Evolutionary conservation across 2,113 vertebrate species (phyloP).

Genomic region (Misgurnus anguillicaudatus): DNA sequence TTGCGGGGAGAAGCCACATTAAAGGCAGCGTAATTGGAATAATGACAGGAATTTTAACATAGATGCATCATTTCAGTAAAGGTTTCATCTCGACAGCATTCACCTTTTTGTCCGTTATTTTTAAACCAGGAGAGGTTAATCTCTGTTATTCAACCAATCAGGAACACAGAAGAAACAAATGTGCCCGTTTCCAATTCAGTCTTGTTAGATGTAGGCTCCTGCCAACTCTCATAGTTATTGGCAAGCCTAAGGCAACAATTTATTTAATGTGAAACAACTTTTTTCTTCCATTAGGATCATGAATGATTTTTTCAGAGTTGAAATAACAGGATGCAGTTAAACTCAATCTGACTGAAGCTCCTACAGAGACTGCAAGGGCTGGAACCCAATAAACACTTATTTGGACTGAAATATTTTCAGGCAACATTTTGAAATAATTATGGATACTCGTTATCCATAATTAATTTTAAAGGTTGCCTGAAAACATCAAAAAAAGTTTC

Average conservation of each 20-base stretch:
- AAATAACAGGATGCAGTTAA: background rate
- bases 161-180: background rate
- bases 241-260: background rate
- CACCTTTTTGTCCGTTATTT: background rate
- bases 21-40: slow-evolving; percentile 50
- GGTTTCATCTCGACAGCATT: slow-evolving; percentile 24
- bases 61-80: slow-evolving; percentile 44
- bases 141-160: slow-evolving; percentile 2
- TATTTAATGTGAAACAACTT: slow-evolving; percentile 1
- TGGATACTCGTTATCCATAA: background rate
- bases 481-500: background rate
- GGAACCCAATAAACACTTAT: background rate
- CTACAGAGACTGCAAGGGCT: background rate
- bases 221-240: background rate
- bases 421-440: background rate
- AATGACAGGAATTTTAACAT: slow-evolving; percentile 54
- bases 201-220: background rate
- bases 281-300: background rate
- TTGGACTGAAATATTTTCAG: background rate
- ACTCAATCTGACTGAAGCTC: background rate
- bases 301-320: background rate
- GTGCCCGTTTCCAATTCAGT: background rate
- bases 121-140: background rate
- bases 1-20: slow-evolving; percentile 44
- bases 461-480: no score